Conservation (phyloP, 2,888 invertebrate species). For the Fragum whitleyi region DNA sequence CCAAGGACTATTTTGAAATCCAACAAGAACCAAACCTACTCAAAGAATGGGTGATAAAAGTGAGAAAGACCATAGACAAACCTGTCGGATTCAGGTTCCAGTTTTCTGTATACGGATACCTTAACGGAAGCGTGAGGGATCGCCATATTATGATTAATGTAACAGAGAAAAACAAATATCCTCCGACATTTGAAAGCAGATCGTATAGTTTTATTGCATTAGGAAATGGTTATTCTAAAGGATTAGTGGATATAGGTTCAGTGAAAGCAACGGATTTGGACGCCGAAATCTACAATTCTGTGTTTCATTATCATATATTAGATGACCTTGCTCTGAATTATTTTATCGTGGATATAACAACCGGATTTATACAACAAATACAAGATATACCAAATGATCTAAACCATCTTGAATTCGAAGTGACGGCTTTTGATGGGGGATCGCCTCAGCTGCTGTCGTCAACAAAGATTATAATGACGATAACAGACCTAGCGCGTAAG, state of each 20-base stretch:
- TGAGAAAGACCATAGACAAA: constrained; percentile 66
- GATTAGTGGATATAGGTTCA: constrained; percentile 58
- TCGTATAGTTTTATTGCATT: constrained; percentile 68
- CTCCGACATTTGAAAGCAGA: constrained; percentile 66
- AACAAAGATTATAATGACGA: constrained; percentile 58
- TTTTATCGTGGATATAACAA: constrained; percentile 60
- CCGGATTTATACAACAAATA: constrained; percentile 65
- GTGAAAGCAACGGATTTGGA: constrained; percentile 70
- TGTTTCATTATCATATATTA: constrained; percentile 70
- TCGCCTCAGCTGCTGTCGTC: constrained; percentile 68
- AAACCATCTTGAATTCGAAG: constrained; percentile 57
- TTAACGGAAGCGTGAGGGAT: constrained; percentile 50
- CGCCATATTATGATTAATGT: constrained; percentile 72
- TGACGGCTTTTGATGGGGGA: constrained; percentile 73
- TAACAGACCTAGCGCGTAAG: constrained; percentile 74
- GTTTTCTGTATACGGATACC: constrained; percentile 67
- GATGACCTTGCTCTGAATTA: constrained; percentile 39
- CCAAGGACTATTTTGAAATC: constrained; percentile 69
- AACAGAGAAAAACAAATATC: constrained; percentile 67
- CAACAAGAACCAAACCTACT: constrained; percentile 34
- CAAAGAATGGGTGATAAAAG: constrained; percentile 62
- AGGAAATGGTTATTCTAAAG: constrained; percentile 61
- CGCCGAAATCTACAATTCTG: constrained; percentile 67
- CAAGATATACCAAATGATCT: constrained; percentile 58
- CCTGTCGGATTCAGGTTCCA: constrained; percentile 66